phyloP scores from a whole-genome alignment of 2,888 invertebrate genomes.

The Adela reaumurella region DNA sequence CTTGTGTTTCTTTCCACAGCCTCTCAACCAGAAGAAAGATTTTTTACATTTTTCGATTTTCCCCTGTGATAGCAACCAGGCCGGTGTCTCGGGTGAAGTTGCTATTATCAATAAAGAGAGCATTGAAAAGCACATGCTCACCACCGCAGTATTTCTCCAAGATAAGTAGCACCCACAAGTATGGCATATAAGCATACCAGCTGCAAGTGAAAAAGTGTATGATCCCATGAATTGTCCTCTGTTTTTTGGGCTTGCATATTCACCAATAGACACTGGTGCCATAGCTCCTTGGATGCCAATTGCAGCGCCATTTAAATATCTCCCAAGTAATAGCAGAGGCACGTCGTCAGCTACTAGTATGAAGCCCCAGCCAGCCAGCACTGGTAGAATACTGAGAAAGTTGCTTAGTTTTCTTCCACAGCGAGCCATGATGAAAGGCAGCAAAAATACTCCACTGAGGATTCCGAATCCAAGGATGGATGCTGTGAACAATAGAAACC shows the following conservation, averaged over 20 bases:
- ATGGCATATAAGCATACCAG: constrained; percentile 63
- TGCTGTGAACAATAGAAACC: constrained; percentile 34
- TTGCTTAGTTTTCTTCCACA: constrained; percentile 55
- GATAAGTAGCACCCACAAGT: constrained; percentile 58
- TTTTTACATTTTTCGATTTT: constrained; percentile 50
- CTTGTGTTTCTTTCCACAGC: constrained; percentile 34
- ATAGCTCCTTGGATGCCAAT: constrained; percentile 52
- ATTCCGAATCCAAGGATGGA: constrained; percentile 58
- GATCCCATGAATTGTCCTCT: constrained; percentile 62
- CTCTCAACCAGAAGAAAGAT: constrained; percentile 58
- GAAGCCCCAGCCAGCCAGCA: constrained; percentile 53
- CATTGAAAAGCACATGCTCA: constrained; percentile 47
- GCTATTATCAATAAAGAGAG: constrained; percentile 48
- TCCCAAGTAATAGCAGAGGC: constrained; percentile 18
- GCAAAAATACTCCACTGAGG: constrained; percentile 51
- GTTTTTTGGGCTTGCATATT: constrained; percentile 53
- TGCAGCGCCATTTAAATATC: constrained; percentile 42
- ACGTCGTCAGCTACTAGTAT: constrained; percentile 40
- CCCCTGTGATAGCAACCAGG: constrained; percentile 59
- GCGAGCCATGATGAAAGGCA: constrained; percentile 51
- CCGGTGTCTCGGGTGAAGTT: constrained; percentile 62
- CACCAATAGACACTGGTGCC: constrained; percentile 44
- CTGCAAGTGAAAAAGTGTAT: constrained; percentile 59
- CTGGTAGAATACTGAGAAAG: constrained; percentile 49
- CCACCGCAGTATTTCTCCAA: constrained; percentile 56